Conservation (phyloP, 1,140 invertebrate species). For the Psilanteris sp. region DNA sequence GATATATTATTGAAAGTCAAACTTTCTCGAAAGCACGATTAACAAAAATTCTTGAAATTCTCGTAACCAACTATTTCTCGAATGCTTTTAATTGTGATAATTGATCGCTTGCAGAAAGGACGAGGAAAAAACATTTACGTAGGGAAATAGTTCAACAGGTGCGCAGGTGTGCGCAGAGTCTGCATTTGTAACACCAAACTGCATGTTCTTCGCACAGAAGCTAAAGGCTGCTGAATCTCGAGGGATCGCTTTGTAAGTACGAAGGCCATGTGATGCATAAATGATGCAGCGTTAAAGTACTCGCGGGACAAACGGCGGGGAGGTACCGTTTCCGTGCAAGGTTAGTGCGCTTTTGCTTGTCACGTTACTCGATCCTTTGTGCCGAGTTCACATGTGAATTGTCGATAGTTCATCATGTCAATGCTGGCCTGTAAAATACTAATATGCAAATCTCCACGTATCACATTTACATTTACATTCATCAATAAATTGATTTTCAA, state of each 20-base stretch:
- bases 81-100: slow-evolving; percentile 53
- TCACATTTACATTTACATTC: slow-evolving; percentile 52
- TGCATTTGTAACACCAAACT: slow-evolving; percentile 66
- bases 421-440: slow-evolving; percentile 54
- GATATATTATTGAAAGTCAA: slow-evolving; percentile 26
- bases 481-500: slow-evolving; percentile 51
- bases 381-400: slow-evolving; percentile 49
- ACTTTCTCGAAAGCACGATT: neutral
- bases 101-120: slow-evolving; percentile 9
- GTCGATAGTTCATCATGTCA: slow-evolving; percentile 46
- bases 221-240: slow-evolving; percentile 72
- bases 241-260: slow-evolving; percentile 77
- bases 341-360: slow-evolving; percentile 69
- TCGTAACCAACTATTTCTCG: slow-evolving; percentile 6
- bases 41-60: slow-evolving; percentile 7
- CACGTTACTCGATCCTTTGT: slow-evolving; percentile 67
- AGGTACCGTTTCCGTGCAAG: slow-evolving; percentile 61
- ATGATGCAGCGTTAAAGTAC: slow-evolving; percentile 75
- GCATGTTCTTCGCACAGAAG: slow-evolving; percentile 67
- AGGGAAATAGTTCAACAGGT: slow-evolving; percentile 74
- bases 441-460: slow-evolving; percentile 50
- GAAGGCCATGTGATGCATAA: slow-evolving; percentile 75
- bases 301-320: slow-evolving; percentile 63
- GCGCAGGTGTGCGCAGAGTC: slow-evolving; percentile 51
- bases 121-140: slow-evolving; percentile 32